A percentile compares a stretch with the other conserved stretches of the same genome.
Evolutionary conservation across 2,113 vertebrate genomes (phyloP).

Genomic region (Pholis gunnellus): DNA sequence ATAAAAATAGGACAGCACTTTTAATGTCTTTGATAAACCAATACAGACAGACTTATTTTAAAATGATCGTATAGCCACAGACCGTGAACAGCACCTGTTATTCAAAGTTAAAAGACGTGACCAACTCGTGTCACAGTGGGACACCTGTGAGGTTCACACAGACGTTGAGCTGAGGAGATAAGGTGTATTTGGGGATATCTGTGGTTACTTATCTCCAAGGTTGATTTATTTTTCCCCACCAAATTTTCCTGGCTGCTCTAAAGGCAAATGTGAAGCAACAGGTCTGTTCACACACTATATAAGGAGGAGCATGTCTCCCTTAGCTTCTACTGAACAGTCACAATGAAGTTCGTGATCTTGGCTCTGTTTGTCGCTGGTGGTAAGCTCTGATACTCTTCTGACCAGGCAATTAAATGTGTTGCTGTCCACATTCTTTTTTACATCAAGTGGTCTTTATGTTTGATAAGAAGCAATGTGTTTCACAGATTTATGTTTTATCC

Average conservation of each 20-base stretch:
- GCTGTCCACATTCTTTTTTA: not conserved
- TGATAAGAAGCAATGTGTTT: not conserved
- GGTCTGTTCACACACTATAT: slow-evolving; percentile 44
- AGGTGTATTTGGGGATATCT: slow-evolving; percentile 70
- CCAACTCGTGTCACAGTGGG: not conserved
- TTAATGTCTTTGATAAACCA: not conserved
- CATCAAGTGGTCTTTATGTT: not conserved
- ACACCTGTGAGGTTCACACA: slow-evolving; percentile 77
- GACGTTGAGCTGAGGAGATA: slow-evolving; percentile 53
- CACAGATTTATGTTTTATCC: not conserved
- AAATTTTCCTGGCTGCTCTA: slow-evolving; percentile 12
- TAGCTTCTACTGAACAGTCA: slow-evolving; percentile 46
- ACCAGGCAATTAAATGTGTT: not conserved
- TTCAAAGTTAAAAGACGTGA: not conserved
- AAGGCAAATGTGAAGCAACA: slow-evolving; percentile 14
- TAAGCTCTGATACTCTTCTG: slow-evolving; percentile 62
- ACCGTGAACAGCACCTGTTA: not conserved
- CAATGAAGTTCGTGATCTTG: slow-evolving; percentile 82
- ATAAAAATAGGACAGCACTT: not conserved
- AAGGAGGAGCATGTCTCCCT: slow-evolving; percentile 3
- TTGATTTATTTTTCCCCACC: slow-evolving; percentile 58
- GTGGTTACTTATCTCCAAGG: slow-evolving; percentile 77
- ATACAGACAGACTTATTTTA: not conserved
- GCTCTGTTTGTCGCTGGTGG: slow-evolving; percentile 83
- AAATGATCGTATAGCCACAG: not conserved